phyloP scores from a whole-genome alignment of 2,888 invertebrate species.

The Norana najaformis region DNA sequence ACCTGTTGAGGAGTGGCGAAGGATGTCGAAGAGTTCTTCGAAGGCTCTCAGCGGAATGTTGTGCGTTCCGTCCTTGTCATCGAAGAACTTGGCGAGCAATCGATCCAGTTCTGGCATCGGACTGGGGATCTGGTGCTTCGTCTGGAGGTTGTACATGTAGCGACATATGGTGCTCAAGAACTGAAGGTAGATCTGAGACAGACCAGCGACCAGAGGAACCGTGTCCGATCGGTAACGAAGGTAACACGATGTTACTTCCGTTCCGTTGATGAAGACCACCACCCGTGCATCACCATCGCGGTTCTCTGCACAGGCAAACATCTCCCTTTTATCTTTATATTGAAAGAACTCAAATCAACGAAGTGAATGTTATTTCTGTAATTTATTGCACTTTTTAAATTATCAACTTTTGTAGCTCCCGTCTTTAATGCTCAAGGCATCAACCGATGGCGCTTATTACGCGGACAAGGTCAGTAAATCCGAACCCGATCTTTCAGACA shows the following conservation, averaged over 20 bases:
- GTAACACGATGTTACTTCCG: neutral
- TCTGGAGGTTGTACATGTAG: conserved; percentile 8
- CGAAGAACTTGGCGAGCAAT: neutral
- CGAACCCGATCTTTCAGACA: too few species aligned
- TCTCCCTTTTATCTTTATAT: neutral
- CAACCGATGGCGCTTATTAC: too few species aligned
- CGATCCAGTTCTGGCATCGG: conserved; percentile 14
- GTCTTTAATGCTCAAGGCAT: too few species aligned
- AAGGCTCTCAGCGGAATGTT: neutral
- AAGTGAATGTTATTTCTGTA: neutral
- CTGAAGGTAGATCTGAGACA: neutral
- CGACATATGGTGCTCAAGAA: neutral
- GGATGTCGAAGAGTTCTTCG: neutral
- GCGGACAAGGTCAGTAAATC: too few species aligned
- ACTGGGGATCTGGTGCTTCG: conserved; percentile 16
- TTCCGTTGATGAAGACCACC: conserved; percentile 9
- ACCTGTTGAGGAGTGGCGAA: neutral
- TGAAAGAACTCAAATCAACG: neutral
- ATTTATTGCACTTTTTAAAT: neutral
- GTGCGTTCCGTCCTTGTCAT: neutral
- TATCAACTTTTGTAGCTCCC: too few species aligned
- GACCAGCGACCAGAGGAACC: conserved; percentile 10
- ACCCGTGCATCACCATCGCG: neutral
- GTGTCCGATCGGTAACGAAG: neutral
- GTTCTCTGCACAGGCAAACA: neutral